Conservation (phyloP, 2,113 vertebrate genomes). For the Lagopus muta region DNA sequence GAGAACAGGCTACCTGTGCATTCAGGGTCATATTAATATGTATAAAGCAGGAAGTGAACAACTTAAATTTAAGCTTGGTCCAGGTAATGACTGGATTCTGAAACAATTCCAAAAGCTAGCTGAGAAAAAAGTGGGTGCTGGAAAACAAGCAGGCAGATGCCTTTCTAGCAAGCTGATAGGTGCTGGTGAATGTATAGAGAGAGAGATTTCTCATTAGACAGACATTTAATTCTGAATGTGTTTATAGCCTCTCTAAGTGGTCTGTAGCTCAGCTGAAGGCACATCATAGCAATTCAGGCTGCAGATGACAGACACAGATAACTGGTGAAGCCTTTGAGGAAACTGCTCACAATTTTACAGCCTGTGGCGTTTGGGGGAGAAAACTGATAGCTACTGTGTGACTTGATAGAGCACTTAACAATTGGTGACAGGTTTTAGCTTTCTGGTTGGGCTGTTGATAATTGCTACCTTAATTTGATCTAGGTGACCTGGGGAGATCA, state of each 20-base stretch:
- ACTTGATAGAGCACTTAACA: slow-evolving; percentile 53
- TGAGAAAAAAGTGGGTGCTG: neutral
- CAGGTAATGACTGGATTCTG: neutral
- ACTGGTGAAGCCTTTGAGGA: slow-evolving; percentile 54
- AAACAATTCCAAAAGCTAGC: neutral
- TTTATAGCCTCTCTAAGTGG: neutral
- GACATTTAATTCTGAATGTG: slow-evolving; percentile 36
- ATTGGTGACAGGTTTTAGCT: slow-evolving; percentile 57
- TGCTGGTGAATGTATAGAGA: neutral
- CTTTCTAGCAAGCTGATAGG: slow-evolving; percentile 8
- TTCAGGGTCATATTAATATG: neutral
- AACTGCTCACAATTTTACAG: slow-evolving; percentile 55
- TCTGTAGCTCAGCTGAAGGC: slow-evolving; percentile 46
- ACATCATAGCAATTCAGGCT: slow-evolving; percentile 45
- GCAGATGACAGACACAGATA: slow-evolving; percentile 65
- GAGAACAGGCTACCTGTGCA: neutral
- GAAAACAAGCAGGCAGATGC: neutral
- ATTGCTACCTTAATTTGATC: slow-evolving; percentile 66
- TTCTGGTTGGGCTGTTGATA: slow-evolving; percentile 57
- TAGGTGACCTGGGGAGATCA: slow-evolving; percentile 66
- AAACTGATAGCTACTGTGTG: slow-evolving; percentile 50
- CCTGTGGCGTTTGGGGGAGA: slow-evolving; percentile 46
- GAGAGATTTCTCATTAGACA: slow-evolving; percentile 52
- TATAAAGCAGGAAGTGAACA: neutral
- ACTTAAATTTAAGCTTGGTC: slow-evolving; percentile 2